Base-by-base conservation (phyloP, 2,888 invertebrate species). In the Choreutis nemorana region DNA sequence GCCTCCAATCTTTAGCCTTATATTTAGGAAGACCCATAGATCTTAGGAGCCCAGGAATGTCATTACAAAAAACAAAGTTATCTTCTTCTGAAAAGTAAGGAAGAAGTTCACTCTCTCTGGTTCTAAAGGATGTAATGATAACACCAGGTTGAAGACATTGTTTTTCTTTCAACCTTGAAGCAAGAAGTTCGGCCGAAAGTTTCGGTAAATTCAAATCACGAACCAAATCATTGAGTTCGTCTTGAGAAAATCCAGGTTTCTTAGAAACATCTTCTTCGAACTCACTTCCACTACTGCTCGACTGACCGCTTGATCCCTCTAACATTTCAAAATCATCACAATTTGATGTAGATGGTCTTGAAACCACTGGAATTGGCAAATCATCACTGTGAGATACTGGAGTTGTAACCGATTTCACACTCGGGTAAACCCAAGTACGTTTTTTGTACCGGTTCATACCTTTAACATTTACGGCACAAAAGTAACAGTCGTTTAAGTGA, bases 151-250 rank as follows among this genome's bases (percentile, higher is more conserved):
- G 9, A 7, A 35, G 22, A 5, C 23, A 28, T 22, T 31, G 29
- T 23, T 10, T 30, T 32, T 35, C 30, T 29, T 35, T 35, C 4
- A 31, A 23, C 8, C 18, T 6, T 16, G 18, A 25, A 29, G 14
- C 10, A 31, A 18, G 8, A 5, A 18, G 18, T 8, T 18, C 18
- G 5, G 18, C 5, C 8, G 18, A 5, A 6, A 6, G 4, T 18
- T 18, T 18, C 8, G 18, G 8, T 5, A 18, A 18, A 18, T 18
- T 18, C 8, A 18, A 24, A n/a, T n/a, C n/a, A 21, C 29, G 23
- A 7, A 35, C 21, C n/a, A 31, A 24, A 29, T 35, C 32, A 27
- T 14, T 31, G 2, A 35, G 25, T 6, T 23, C 32, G 26, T 15
- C 6, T 26, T 32, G 28, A 23, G 30, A 26, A 32, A 35, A 35